Percentiles rank a stretch among this genome's conserved stretches.
phyloP scores from a whole-genome alignment of 2,113 vertebrate genomes.

The Spermophilus dauricus region DNA sequence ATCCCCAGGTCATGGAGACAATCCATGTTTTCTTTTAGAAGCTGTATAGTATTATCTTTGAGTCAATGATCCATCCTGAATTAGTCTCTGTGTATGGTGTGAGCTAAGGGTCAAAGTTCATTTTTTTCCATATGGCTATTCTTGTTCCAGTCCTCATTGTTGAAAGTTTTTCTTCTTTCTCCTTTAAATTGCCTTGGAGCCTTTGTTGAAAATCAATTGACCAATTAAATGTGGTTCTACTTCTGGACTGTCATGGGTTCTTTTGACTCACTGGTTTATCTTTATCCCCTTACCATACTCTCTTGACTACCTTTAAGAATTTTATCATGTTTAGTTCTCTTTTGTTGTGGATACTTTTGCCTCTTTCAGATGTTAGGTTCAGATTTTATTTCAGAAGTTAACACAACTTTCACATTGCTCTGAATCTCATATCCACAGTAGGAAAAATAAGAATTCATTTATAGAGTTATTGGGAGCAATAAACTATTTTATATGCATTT shows the following conservation, averaged over 20 bases:
- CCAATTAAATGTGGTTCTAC: constrained; percentile 6
- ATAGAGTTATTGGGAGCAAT: background rate
- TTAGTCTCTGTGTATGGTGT: background rate
- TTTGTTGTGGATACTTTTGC: background rate
- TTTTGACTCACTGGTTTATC: background rate
- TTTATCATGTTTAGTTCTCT: background rate
- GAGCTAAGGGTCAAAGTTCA: background rate
- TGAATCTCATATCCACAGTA: background rate
- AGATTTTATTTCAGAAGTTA: constrained; percentile 40
- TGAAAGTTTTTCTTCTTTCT: background rate
- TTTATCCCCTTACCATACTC: background rate
- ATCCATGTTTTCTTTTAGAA: background rate
- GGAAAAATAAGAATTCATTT: constrained; percentile 37
- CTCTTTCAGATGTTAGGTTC: background rate
- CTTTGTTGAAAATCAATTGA: constrained; percentile 45
- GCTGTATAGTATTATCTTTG: background rate
- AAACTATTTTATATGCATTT: background rate
- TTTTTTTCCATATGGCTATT: background rate
- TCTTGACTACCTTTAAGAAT: background rate
- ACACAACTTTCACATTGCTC: background rate
- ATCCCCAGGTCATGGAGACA: background rate
- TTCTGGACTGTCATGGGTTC: background rate
- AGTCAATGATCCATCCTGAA: background rate
- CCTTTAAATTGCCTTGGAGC: background rate
- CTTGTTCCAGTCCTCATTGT: background rate